Base-by-base conservation (phyloP, 1,140 invertebrate species). In the Sitobion miscanthi region DNA sequence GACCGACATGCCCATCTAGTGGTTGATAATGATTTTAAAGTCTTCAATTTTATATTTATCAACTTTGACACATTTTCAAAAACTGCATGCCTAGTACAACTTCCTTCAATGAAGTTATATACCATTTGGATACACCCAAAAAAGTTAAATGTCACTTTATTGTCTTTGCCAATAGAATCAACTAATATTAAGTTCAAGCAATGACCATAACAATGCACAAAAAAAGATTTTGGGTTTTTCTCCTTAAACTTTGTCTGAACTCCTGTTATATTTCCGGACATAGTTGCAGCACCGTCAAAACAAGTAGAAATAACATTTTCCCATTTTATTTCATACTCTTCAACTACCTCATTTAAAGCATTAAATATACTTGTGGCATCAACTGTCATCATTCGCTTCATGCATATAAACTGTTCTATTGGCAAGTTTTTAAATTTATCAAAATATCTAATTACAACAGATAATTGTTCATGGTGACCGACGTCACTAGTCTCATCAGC, bases 1-100 rank as follows among this genome's bases (percentile, higher is more conserved):
- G 93, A 90, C 85, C 87, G 91, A 88, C 94, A 94, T 45, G 93
- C 94, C 93, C 91, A 94, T 45, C 86, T 82, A 83, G 93, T 94
- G n/a, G 92, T 93, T 38, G 94, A 94, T 47, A 94, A 25, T 77
- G 91, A 94, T 93, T 93, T 94, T n/a, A 94, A 87, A 62, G 77
- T 93, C 45, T 90, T 94, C 77, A 88, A 57, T 82, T 88, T 94
- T 30, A 69, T 93, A 93, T 87, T 49, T 93, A 94, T 93, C 9
- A 35, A 38, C 88, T 92, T 94, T 47, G 83, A 77, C 25, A 94
- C 62, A 35, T 94, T 86, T 77, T 94, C 94, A 93, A 93, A 94
- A 38, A 92, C 54, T 57, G 93, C 91, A 92, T 93, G 94, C 38
- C 94, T 94, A 30, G 62, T 94, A 88, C 94, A 94, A 94, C 94